Percentiles rank a stretch among this genome's conserved stretches.
phyloP scores from a whole-genome alignment of 2,797 vertebrate species.

The Smutsia temminckii region DNA sequence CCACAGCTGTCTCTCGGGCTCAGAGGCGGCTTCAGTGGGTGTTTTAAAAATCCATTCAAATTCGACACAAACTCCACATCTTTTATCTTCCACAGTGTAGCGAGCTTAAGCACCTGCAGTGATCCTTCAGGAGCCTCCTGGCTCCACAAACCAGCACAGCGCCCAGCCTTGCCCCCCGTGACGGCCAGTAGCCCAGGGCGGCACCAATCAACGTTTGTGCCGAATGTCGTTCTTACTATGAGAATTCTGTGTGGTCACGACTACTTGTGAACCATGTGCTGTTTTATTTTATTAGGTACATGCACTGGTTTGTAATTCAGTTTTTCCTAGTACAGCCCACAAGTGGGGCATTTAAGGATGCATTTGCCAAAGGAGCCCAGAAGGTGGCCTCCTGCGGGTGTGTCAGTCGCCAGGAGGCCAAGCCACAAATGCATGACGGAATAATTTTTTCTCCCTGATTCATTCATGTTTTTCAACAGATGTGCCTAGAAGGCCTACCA shows the following conservation, averaged over 20 bases:
- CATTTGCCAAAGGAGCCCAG: too few relatives aligned
- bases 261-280: not conserved
- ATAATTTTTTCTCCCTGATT: not conserved
- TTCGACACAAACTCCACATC: not conserved
- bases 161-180: not conserved
- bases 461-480: not conserved
- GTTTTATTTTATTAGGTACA: constrained; percentile 1
- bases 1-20: not conserved
- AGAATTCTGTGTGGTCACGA: not conserved
- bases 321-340: not conserved
- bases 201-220: not conserved
- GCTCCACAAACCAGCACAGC: not conserved
- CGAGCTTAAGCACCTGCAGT: too few relatives aligned
- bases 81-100: not conserved
- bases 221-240: not conserved
- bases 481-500: fast-evolving
- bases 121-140: not conserved
- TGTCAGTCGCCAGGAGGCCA: not conserved
- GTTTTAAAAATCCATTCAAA: not conserved
- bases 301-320: not conserved
- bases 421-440: not conserved
- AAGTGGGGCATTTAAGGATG: not conserved
- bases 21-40: not conserved
- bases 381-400: not conserved
- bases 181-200: not conserved